Evolutionary conservation across 2,797 vertebrate species (phyloP), one percentile per base, ranked within the genome.

Genomic region (Gymnodraco acuticeps): DNA sequence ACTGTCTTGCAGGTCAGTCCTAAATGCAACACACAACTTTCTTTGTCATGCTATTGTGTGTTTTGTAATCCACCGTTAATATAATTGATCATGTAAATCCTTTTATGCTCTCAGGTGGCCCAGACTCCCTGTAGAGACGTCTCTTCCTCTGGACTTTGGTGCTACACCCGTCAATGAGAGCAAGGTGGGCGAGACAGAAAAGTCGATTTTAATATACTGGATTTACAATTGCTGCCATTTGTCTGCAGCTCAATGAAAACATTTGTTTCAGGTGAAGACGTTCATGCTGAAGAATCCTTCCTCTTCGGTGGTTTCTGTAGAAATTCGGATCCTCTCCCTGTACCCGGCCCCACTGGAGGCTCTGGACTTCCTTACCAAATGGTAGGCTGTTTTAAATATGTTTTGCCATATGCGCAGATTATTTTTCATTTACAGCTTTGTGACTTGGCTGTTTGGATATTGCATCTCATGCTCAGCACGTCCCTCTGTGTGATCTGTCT

Each of bases 251-350:
- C 41, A 59, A 31, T 41, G 4, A 5, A 10, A 15, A 43, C 7
- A 48, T 52, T 41, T 60, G 19, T 72, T 78, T 38, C 73, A 99
- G 98, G 95, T 98, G 70, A 97, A 97, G 85, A 96, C 95, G 23
- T 96, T 99, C 41, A 59, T 92, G 66, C 88, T 99, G 89, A 97
- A 96, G 93, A 99, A 99, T 86, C 98, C 98, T 0, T 97, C 97
- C 5, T 94, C 96, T 45, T 93, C 95, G 73, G 96, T 96, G 17
- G 93, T 99, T 79, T 96, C 91, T n/a, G 80, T 99, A 78, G 98
- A 99, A 91, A 95, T 99, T 61, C 88, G 96, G 72, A 94, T 96
- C 66, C 89, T 99, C 23, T 97, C 96, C 68, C 85, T 93, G 46
- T 99, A 99, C 84, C 96, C 98, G 1, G 95, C 95, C 70, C 97